Evolutionary conservation across 2,888 invertebrate genomes (phyloP), one percentile per base, ranked within the genome.

Genomic region (Pterobdella sp.): DNA sequence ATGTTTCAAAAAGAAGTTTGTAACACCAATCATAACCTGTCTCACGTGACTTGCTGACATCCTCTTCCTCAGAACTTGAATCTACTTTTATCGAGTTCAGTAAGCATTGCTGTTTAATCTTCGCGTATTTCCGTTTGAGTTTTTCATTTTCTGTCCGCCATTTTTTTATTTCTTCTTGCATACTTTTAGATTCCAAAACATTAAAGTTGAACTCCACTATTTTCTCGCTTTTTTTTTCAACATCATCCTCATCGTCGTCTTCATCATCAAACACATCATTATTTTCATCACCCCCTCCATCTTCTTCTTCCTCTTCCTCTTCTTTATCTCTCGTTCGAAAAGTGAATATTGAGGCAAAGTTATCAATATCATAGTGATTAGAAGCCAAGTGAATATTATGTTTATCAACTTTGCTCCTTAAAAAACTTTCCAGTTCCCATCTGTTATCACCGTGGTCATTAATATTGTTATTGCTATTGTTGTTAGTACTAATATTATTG

Each of bases 1-100:
- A 31, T n/a, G 63, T 71, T 63, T 71, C 71, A 32, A 35, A 71
- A 1, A 71, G 63, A 32, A 71, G 0, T 32, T 71, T 71, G 63
- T 71, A 71, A 26, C 60, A 56, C 10, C 4, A 56, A 22, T 56
- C n/a, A 22, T 56, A 56, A 7, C n/a, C n/a, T n/a, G n/a, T 56
- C 60, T 7, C 42, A 14, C 7, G 42, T 18, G 7, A 18, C 42
- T 42, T 42, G 10, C 42, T 14, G 7, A 7, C 49, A 42, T 22
- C 22, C 18, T 26, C n/a, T 56, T 56, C 26, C 60, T 56, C 60
- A 26, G n/a, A 26, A 42, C 18, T 42, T 14, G 7, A 14, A 18
- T 42, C 18, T 42, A 42, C 7, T 14, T 42, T 42, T 14, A 14
- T 42, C 7, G 42, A 42, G 42, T 7, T 42, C 10, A 14, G 42